Base-by-base conservation (phyloP, 2,888 invertebrate species). In the Clanis bilineata region DNA sequence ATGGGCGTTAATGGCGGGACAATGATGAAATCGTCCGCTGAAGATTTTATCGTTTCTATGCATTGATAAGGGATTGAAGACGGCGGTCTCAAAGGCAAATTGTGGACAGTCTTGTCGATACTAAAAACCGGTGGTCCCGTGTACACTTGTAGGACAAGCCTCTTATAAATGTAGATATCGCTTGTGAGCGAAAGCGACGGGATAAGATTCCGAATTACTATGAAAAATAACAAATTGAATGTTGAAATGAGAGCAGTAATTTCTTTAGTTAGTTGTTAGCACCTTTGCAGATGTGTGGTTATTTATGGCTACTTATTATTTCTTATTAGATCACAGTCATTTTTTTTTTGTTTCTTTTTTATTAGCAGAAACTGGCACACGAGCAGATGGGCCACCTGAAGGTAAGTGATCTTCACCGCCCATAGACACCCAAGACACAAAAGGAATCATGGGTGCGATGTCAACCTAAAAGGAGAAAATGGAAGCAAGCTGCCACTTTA, bases 31-130 rank as follows among this genome's bases (percentile, higher is more conserved):
- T 90, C 82, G 86, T 84, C 82, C 80, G 79, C 74, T 73, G 73
- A 72, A 84, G 90, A 90, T 90, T 79, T 80, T 89, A 90, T 90
- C 90, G 76, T 78, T 76, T 82, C 83, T 82, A 82, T 82, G 77
- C 71, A 69, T 80, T 83, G 91, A 91, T 90, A 90, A 90, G 84
- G 72, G 72, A 69, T 71, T 73, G 83, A 84, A 82, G 86, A 80
- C 88, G 90, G 90, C 84, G 76, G 82, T 80, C 78, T 91, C 90
- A 92, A 92, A 92, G 91, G 90, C 87, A 89, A 90, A 88, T 90
- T 89, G 85, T 82, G 73, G 82, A 80, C 82, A 74, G 79, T 64
- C 70, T 68, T 74, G 78, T 79, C 79, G 77, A 75, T 75, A 75
- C 72, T 71, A 70, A 74, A 59, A 60, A 69, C 70, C 71, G 83